phyloP scores from a whole-genome alignment of 2,888 invertebrate species.

The Drosophila mimica region DNA sequence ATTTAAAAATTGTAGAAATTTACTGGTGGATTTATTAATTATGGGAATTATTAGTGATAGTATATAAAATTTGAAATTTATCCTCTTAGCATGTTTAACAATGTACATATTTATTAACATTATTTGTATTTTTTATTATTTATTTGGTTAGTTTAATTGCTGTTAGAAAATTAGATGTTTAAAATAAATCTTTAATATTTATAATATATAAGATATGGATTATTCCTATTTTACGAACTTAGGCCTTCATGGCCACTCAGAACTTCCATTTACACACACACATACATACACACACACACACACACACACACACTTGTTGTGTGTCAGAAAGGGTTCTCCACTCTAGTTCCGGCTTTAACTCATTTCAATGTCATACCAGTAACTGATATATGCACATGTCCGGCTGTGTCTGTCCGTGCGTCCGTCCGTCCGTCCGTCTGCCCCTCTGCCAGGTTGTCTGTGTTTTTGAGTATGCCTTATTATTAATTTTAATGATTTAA shows the following conservation, averaged over 20 bases:
- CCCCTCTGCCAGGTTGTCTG: conserved; percentile 11
- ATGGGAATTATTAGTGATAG: not conserved
- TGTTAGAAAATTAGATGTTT: accelerated
- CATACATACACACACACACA: not conserved
- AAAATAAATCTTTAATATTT: not conserved
- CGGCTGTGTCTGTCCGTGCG: not conserved
- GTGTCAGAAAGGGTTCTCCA: conserved; percentile 9
- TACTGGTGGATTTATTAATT: not conserved
- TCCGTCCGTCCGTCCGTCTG: not conserved
- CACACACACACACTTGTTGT: not conserved
- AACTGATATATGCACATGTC: conserved; percentile 19
- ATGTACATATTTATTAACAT: not conserved
- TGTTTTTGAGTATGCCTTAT: conserved; percentile 37
- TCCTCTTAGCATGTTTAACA: not conserved
- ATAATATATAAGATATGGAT: not conserved
- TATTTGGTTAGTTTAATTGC: not conserved
- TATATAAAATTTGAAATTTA: not conserved
- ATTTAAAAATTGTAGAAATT: not conserved
- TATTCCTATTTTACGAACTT: not conserved
- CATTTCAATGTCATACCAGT: conserved; percentile 14
- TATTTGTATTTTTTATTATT: not conserved
- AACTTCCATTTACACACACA: not conserved
- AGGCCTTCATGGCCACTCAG: not conserved
- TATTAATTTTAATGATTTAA: conserved; percentile 77
- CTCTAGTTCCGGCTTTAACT: conserved; percentile 22